Percentiles rank a stretch among this genome's conserved stretches.
phyloP scores from a whole-genome alignment of 2,797 vertebrate genomes.

The Chaetophractus vellerosus region DNA sequence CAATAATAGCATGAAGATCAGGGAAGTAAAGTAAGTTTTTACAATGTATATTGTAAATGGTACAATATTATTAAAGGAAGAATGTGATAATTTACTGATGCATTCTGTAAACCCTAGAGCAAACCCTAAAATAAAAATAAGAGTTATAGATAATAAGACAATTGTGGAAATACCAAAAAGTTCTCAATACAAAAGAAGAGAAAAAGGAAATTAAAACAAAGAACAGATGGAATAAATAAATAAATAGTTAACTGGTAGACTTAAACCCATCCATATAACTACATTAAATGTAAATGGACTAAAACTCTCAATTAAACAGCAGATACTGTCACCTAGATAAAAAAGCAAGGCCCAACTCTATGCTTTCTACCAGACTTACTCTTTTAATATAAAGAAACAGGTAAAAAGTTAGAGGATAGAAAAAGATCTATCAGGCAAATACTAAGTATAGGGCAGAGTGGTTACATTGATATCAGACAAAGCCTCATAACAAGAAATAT shows the following conservation, averaged over 20 bases:
- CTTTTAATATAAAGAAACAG: neutral
- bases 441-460: neutral
- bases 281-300: neutral
- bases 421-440: neutral
- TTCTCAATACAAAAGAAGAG: slow-evolving; percentile 33
- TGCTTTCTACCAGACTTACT: neutral
- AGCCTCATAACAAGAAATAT: neutral
- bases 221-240: neutral
- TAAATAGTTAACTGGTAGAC: neutral
- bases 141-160: neutral
- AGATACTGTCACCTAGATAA: neutral
- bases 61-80: neutral
- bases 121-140: neutral
- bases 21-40: neutral
- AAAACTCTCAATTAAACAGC: neutral
- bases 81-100: neutral
- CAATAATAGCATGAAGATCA: too few relatives aligned
- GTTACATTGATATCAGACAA: neutral
- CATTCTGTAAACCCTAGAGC: neutral
- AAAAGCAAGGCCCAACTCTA: neutral
- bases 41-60: neutral
- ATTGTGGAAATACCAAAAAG: neutral
- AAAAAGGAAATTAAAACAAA: slow-evolving; percentile 18
- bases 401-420: neutral
- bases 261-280: neutral